Evolutionary conservation across 2,113 vertebrate genomes (phyloP), one percentile per base, ranked within the genome.

Genomic region (Salminus brasiliensis): DNA sequence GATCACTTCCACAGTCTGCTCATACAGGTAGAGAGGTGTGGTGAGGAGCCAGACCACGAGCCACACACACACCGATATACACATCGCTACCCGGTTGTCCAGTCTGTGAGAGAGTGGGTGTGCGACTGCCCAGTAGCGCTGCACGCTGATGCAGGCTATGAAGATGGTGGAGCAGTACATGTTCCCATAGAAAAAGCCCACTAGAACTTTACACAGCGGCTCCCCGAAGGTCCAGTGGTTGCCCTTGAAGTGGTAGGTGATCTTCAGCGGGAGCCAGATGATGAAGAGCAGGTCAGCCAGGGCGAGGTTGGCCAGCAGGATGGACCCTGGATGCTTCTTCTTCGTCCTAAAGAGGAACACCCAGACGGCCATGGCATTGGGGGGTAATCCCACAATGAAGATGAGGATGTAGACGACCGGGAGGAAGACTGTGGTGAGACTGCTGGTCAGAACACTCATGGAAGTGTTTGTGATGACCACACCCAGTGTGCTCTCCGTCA

Each of bases 121-220:
- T 30, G 94, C 93, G 2, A 98, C 92, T 5, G 94, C 95, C 93
- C 95, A 95, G 70, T 97, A 99, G 1, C 97, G 91, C 86, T 98
- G 96, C 1, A 97, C 94, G 1, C 97, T 98, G 45, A 99, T 95
- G 74, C 96, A 99, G 1, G 96, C 90, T 80, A 98, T 97, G 81
- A 99, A 98, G 29, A 93, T 85, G 65, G 96, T 93, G 53, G 97
- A 98, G 83, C 96, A 97, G 86, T 99, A 99, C 96, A 99, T 98
- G 90, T 99, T 99, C 39, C 93, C 94, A 0, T 97, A 99, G 90
- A 97, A 99, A 79, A 98, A 98, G 0, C 83, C 94, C 80, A 97
- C 90, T 34, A 98, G 81, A 0, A 98, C 93, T 86, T 95, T 95
- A 88, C 97, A 99, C 25, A 98, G 76, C 0, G 74, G 83, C 67